Conservation (phyloP, 2,797 vertebrate genomes). For the Heteromormyrus szaboi region DNA sequence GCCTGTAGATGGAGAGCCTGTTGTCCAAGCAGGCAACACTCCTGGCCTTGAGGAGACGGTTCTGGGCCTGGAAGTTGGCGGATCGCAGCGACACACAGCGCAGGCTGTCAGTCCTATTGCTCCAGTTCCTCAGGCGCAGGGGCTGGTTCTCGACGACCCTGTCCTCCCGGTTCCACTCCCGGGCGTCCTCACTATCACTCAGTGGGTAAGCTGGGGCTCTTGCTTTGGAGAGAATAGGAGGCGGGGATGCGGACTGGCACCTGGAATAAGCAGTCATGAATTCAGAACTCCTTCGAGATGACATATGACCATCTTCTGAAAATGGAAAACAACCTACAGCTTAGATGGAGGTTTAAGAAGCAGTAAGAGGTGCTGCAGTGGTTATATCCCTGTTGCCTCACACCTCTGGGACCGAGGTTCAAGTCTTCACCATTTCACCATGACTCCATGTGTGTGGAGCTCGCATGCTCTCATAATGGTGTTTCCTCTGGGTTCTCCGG, state of each 20-base stretch:
- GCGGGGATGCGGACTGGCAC: constrained; percentile 83
- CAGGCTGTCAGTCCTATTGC: constrained; percentile 54
- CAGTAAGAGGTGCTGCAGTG: neutral
- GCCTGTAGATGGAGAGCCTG: constrained; percentile 74
- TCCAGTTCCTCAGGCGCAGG: constrained; percentile 70
- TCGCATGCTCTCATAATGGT: neutral
- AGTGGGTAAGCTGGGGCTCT: constrained; percentile 68
- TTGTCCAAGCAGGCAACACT: constrained; percentile 83
- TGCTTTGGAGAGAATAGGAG: constrained; percentile 67
- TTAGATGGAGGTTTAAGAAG: neutral
- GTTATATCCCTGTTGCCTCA: neutral
- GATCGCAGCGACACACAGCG: constrained; percentile 56
- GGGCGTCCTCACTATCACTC: constrained; percentile 73
- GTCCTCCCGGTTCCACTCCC: constrained; percentile 60
- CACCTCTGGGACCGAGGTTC: neutral
- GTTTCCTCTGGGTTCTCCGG: neutral
- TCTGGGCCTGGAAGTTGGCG: constrained; percentile 55
- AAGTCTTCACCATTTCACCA: neutral
- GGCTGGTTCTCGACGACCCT: constrained; percentile 64
- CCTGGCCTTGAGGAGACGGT: constrained; percentile 71
- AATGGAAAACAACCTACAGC: neutral
- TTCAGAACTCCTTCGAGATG: neutral
- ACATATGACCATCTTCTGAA: neutral
- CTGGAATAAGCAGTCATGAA: constrained; percentile 48
- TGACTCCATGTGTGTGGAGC: neutral